These are phyloP conservation scores for Sebastes ruberrimus DNA, from an alignment of 2,797 vertebrate genomes.

Conservation along the genomic window DNA sequence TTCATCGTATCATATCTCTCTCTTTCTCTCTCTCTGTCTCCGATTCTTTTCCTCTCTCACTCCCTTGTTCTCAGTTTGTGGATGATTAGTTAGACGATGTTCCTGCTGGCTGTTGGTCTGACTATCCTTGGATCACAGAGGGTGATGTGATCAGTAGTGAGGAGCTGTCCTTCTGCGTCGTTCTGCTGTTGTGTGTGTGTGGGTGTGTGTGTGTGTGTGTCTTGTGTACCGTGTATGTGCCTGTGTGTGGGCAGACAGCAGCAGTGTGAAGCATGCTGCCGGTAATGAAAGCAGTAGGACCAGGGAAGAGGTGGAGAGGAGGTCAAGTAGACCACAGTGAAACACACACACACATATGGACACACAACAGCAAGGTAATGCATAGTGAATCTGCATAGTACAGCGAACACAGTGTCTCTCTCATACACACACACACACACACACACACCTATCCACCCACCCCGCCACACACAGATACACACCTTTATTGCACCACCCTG, in stretches of 20 bases:
- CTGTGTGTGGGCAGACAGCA: constrained; percentile 61
- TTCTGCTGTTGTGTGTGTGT: neutral
- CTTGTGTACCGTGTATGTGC: constrained; percentile 5
- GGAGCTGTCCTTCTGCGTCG: constrained; percentile 1
- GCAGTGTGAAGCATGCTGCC: constrained; percentile 60
- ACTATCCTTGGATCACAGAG: constrained; percentile 35
- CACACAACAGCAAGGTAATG: neutral
- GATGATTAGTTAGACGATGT: constrained; percentile 37
- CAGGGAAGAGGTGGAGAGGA: constrained; percentile 62
- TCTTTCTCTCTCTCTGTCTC: neutral
- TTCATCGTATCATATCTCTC: neutral
- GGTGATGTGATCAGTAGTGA: constrained; percentile 36
- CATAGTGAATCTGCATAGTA: neutral
- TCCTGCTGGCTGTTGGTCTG: constrained; percentile 32
- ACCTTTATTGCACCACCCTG: constrained; percentile 44
- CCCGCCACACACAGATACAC: neutral
- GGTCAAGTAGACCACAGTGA: constrained; percentile 69
- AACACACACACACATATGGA: neutral
- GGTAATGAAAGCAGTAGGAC: constrained; percentile 63
- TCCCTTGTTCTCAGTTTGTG: constrained; percentile 29
- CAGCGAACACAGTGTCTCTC: neutral
- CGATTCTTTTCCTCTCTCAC: neutral
- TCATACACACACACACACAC: neutral
- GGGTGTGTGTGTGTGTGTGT: constrained; percentile 50
- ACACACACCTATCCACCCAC: too few relatives aligned